A percentile compares a stretch with the other conserved stretches of the same genome.
These are phyloP conservation scores for Drosophila histrio DNA, from an alignment of 2,888 invertebrate genomes.

Conservation along the genomic window DNA sequence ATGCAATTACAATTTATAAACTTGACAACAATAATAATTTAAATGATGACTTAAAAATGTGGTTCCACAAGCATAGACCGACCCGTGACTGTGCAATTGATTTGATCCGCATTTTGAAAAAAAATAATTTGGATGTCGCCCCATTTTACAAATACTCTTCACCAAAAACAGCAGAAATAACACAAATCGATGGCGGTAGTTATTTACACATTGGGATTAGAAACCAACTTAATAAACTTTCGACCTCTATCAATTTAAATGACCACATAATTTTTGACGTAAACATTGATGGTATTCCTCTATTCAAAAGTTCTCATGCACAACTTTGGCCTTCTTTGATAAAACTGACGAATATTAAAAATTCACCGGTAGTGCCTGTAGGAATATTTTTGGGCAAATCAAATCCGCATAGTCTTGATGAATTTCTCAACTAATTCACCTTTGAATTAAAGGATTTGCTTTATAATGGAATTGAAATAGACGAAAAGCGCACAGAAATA, in stretches of 20 bases:
- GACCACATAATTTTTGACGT: too few relatives aligned
- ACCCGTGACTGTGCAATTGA: constrained; percentile 2
- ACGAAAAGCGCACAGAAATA: background rate
- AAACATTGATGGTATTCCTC: too few relatives aligned
- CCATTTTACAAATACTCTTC: background rate
- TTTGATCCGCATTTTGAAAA: background rate
- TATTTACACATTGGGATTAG: background rate
- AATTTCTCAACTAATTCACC: too few relatives aligned
- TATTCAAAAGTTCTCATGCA: too few relatives aligned
- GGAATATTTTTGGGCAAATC: too few relatives aligned
- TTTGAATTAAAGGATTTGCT: background rate
- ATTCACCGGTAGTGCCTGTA: too few relatives aligned
- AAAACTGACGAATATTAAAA: too few relatives aligned
- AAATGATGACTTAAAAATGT: background rate
- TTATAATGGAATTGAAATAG: background rate
- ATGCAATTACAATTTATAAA: too few relatives aligned
- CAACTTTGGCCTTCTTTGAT: too few relatives aligned
- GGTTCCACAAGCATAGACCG: background rate
- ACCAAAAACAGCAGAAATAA: background rate
- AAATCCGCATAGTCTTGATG: too few relatives aligned
- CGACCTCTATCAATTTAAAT: background rate
- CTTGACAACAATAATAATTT: background rate
- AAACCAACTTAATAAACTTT: background rate
- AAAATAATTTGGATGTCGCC: too few relatives aligned
- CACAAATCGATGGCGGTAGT: background rate